phyloP scores from a whole-genome alignment of 2,113 vertebrate genomes.

The Montifringilla adamsi region DNA sequence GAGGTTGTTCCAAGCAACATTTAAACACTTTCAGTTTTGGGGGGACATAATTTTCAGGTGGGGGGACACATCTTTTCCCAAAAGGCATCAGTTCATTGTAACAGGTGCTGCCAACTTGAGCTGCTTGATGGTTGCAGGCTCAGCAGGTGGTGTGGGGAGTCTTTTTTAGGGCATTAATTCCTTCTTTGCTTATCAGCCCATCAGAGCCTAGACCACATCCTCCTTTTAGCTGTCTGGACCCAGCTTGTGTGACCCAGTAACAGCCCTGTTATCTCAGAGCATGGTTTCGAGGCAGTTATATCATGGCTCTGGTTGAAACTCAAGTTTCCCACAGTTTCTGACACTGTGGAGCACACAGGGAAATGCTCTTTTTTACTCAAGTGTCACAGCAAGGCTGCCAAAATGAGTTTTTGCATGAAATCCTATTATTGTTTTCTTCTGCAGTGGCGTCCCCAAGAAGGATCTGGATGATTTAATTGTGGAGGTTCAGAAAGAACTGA shows the following conservation, averaged over 20 bases:
- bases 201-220: background rate
- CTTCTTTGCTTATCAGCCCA: background rate
- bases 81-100: background rate
- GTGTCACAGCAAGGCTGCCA: background rate
- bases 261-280: background rate
- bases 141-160: background rate
- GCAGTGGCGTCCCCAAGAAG: slow-evolving; percentile 8
- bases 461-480: slow-evolving; percentile 54
- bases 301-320: background rate
- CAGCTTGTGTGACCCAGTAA: background rate
- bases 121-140: background rate
- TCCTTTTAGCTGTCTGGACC: background rate
- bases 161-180: background rate
- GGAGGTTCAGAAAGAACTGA: slow-evolving; percentile 62
- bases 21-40: background rate
- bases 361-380: background rate
- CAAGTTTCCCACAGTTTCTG: background rate
- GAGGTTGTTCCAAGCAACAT: background rate
- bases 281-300: background rate
- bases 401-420: background rate
- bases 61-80: background rate
- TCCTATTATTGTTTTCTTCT: background rate
- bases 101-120: background rate
- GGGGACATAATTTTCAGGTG: background rate
- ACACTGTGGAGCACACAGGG: background rate